Evolutionary conservation across 2,888 invertebrate species (phyloP), one percentile per base, ranked within the genome.

Genomic region (Smittia sp.): DNA sequence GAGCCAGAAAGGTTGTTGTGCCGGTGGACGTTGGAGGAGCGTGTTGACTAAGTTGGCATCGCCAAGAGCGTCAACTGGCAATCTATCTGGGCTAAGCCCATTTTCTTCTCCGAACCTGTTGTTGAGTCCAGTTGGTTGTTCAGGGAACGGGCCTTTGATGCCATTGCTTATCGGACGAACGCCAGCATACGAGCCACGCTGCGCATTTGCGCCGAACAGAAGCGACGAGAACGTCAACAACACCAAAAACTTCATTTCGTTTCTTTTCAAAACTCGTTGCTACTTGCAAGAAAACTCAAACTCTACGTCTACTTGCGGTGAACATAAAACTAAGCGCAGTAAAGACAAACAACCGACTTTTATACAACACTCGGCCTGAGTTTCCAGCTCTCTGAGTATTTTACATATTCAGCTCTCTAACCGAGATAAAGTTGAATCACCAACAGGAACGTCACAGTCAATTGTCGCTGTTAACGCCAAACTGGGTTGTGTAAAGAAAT

Each of bases 1-100:
- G 75, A 86, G 85, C 91, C 91, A 91, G 80, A 89, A 91, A 0
- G 91, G 91, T 75, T 87, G 86, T 62, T 88, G 83, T 75, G 90
- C 89, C 70, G 85, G 79, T 0, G 91, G 90, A 80, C 89, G 85
- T 41, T 85, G 84, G 78, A 86, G 87, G 27, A 91, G 82, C n/a
- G 87, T 81, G 54, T 90, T 85, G 0, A 90, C 82, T 1, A 89
- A 80, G 1, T 86, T 84, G 62, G 80, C 79, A 77, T 91, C 89
- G 0, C 89, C 90, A 39, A 85, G 83, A 0, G 90, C 90, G 80
- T 90, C 89, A 1, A 88, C 79, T 0, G 90, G 90, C 27, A 89
- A 78, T 66, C 32, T 32, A 9, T 32, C 41, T 46, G 18, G 13
- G 24, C 22, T 18, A 13, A 41, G n/a, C 7, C 18, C 41, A 58